Evolutionary conservation across 2,888 invertebrate genomes (phyloP), one percentile per base, ranked within the genome.

Genomic region (Pherbina coryleti): DNA sequence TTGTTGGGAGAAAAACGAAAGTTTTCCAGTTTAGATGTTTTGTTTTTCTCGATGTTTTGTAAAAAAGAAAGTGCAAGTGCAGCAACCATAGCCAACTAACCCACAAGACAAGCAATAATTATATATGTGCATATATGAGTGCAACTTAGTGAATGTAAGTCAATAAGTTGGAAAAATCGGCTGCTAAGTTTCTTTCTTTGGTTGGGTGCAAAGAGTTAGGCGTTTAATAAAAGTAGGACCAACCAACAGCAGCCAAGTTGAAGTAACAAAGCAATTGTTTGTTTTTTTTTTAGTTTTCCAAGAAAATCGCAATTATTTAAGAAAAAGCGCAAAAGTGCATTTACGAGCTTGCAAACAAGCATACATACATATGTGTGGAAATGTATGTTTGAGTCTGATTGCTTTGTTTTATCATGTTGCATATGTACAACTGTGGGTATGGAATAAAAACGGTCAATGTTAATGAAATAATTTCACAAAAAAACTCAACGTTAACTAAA

Each of bases 21-120:
- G 88, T 88, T 87, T 87, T 86, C 87, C 87, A 87, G 85, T 74
- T 37, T 79, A 55, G 76, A 2, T 19, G 34, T 66, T 70, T 70
- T 70, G 25, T 44, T 70, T 70, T 70, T 17, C 34, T 31, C 7
- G 7, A 31, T 60, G 31, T 31, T 62, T 74, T 64, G 49, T 31
- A 75, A 44, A 87, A 87, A 86, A 87, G 87, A 87, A 87, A 87
- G 87, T 87, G 87, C 88, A 88, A 87, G 87, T 87, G 88, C 87
- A 87, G 84, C 85, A 85, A 79, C 82, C 75, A 75, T 75, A 75
- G 75, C 75, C 75, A 82, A 82, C 81, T 82, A 81, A 82, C 82
- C 82, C 78, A 82, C 79, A 80, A 82, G 81, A 78, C 79, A 79
- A 79, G 79, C 79, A 76, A 80, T 80, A 79, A 78, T 77, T 79